Evolutionary conservation across 2,113 vertebrate species (phyloP), one percentile per base, ranked within the genome.

Genomic region (Ochotona princeps): DNA sequence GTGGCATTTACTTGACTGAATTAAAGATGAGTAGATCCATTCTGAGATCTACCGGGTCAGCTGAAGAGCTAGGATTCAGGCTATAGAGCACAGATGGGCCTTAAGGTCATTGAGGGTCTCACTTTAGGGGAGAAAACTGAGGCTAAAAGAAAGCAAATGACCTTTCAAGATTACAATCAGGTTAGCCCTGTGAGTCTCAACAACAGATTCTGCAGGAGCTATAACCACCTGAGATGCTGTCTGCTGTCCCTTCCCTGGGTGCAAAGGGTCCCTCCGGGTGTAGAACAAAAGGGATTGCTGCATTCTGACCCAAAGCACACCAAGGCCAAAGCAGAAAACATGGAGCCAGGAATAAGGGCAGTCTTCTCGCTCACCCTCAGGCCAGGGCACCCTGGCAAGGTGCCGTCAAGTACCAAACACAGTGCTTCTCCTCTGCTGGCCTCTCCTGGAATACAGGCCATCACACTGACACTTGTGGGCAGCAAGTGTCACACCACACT

Each of bases 371-470:
- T 67, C 25, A 25, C 1, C 5, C 30, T 30, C 25, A 38, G 63
- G 47, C 44, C 51, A 25, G 26, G 38, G 38, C 38, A 44, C 32
- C 23, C 47, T 23, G 2, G 35, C 54, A 32, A 32, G 8, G 57
- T 30, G 66, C 72, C 4, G 11, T 6, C 35, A 9, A 2, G 65
- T 20, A 85, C n/a, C 2, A 7, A 0, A 7, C 0, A 26, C 28
- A 18, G 7, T 7, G 44, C 30, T n/a, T 8, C 35, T 32, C 2
- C 28, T 23, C 13, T 23, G 8, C 20, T 0, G 57, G 26, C 8
- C 5, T n/a, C 23, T 38, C 21, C 1, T 1, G 7, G 32, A 78
- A 67, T 8, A 49, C 12, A 11, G 30, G 0, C 0, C 83, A 49
- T 73, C 67, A 25, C 2, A 20, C 2, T 20, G 7, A 44, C 3